Evolutionary conservation across 2,888 invertebrate genomes (phyloP), one percentile per base, ranked within the genome.

Genomic region (Cheilosia grossa): DNA sequence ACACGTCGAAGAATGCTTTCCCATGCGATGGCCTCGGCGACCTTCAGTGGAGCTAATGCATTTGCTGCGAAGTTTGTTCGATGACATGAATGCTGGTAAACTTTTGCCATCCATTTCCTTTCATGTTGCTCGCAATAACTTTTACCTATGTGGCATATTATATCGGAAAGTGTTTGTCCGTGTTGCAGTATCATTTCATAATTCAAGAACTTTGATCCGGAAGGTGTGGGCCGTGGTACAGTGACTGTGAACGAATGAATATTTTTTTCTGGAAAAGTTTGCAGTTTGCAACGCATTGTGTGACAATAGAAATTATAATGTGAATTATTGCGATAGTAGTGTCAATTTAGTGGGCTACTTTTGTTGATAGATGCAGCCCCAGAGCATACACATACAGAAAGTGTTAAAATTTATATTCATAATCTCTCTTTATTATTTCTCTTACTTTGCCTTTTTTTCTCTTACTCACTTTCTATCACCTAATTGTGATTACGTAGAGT

Each of bases 101-200:
- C 27, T 77, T 82, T 30, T 15, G 15, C 44, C 59, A 64, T 59
- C 51, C 44, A 51, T 59, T 15, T 61, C 47, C n/a, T 17, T 17
- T 42, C 56, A 30, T 17, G 63, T 44, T 37, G 42, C 19, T 17
- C 37, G n/a, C 17, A 37, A 70, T 37, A 37, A 77, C 56, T 72
- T 69, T 59, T 77, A 17, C 70, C 37, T 59, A 70, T 70, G 44
- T 56, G 59, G 67, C 61, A 10, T 13, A 24, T 61, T 13, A 24
- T 61, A 72, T 54, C 10, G 27, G 54, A 67, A 80, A 40, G 40
- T 67, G 27, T 33, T 59, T n/a, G 7, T 30, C 4, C 27, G 17
- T 64, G 69, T 75, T 70, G 21, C 7, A 13, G 37, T 24, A 72
- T 72, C 70, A 77, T 63, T 67, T 70, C 44, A 77, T 72, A 66